Evolutionary conservation across 2,113 vertebrate genomes (phyloP).

Genomic region (Aviceda subcristata): DNA sequence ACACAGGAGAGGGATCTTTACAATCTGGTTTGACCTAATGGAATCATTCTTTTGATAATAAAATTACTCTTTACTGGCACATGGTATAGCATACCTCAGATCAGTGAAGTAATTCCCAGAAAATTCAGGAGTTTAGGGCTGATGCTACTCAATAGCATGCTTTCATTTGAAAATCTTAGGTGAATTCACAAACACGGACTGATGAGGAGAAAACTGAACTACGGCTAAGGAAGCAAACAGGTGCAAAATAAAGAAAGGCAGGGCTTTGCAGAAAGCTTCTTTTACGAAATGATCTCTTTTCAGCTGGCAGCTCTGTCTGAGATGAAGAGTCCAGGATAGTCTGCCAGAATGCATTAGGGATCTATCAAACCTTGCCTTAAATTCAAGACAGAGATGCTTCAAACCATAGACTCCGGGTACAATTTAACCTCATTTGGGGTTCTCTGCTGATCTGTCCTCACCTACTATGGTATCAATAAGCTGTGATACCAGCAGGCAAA

Average conservation of each 20-base stretch:
- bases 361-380: neutral
- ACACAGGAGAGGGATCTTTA: slow-evolving; percentile 7
- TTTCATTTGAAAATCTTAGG: neutral
- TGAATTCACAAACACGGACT: neutral
- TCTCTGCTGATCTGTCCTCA: neutral
- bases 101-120: neutral
- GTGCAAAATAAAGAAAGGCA: neutral
- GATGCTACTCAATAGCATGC: neutral
- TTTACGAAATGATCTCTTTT: neutral
- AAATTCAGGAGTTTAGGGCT: neutral
- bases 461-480: neutral
- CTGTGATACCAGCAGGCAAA: neutral
- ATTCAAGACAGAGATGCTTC: neutral
- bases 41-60: neutral
- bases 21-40: slow-evolving; percentile 7
- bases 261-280: neutral
- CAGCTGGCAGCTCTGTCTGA: neutral
- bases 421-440: neutral
- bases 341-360: neutral
- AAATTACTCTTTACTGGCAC: neutral
- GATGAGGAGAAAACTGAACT: neutral
- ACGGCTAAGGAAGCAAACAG: neutral
- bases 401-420: neutral
- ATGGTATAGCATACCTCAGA: neutral
- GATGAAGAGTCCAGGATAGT: neutral